Evolutionary conservation across 2,888 invertebrate species (phyloP).

Genomic region (Cataglyphis albicans): DNA sequence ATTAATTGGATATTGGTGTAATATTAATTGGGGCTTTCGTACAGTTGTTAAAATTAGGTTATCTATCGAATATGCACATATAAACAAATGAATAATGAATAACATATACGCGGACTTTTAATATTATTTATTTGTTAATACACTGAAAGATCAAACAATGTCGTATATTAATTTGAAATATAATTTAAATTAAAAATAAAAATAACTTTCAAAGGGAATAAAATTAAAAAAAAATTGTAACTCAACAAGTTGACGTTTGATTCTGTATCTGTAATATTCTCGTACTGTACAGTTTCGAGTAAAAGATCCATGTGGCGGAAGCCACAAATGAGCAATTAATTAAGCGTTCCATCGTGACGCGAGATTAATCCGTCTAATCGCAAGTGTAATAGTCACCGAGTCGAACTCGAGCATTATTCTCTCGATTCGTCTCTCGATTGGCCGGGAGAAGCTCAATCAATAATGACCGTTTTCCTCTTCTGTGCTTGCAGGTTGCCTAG

Average conservation of each 20-base stretch:
- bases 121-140: not conserved
- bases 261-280: not conserved
- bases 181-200: not conserved
- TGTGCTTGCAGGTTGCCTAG: constrained; percentile 76
- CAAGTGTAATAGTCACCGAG: constrained; percentile 34
- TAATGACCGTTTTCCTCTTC: constrained; percentile 60
- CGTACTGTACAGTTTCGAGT: not conserved
- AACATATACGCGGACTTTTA: not conserved
- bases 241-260: not conserved
- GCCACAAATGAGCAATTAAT: constrained; percentile 39
- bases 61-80: not conserved
- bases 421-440: constrained; percentile 46
- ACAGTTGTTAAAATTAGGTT: constrained; percentile 22
- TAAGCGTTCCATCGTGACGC: constrained; percentile 33
- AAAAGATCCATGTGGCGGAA: not conserved
- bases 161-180: not conserved
- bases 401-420: constrained; percentile 48
- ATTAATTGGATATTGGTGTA: constrained; percentile 15
- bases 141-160: not conserved
- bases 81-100: not conserved
- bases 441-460: constrained; percentile 42
- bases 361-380: constrained; percentile 47
- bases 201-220: not conserved
- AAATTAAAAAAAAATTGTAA: no score
- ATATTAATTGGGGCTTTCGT: constrained; percentile 34